Base-by-base conservation (phyloP, 1,140 invertebrate genomes). In the Lepidostoma basale region DNA sequence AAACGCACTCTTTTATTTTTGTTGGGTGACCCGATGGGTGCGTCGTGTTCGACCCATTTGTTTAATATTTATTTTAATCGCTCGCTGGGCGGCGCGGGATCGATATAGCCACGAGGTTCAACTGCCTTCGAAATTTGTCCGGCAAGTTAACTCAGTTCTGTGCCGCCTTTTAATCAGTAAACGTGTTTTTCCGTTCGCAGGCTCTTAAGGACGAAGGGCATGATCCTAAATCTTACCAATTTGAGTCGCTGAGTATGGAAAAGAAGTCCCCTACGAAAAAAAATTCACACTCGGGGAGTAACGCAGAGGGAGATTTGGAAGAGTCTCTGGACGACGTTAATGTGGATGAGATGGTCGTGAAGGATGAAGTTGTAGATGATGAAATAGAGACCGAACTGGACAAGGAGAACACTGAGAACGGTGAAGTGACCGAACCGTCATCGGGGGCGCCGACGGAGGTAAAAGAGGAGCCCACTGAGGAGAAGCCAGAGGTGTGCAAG, bases 131-230 rank as follows among this genome's bases (percentile, higher is more conserved):
- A n/a, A n/a, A n/a, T n/a, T n/a, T n/a, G n/a, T n/a, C n/a, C n/a
- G n/a, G n/a, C n/a, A n/a, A n/a, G n/a, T n/a, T n/a, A n/a, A n/a
- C n/a, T n/a, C n/a, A n/a, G n/a, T n/a, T n/a, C n/a, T n/a, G n/a
- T n/a, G 20, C n/a, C 20, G 39, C 0, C 20, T 39, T 22, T 52
- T 20, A 33, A 12, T 22, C 5, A 33, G 52, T 64, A 64, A 18
- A 16, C 3, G 25, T 45, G 20, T 20, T 49, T 20, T 45, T 70
- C 44, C 72, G 75, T 76, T 78, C 83, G 47, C 78, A 95, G 92
- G 89, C 90, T 62, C 83, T 95, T 45, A 82, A 87, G 74, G 90
- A 91, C n/a, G 92, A 95, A 80, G 92, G 93, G 1, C 76, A 87
- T 60, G 87, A 95, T 84, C 90, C 92, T 12, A 88, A 89, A 12